Percentiles rank a stretch among this genome's conserved stretches.
These are phyloP conservation scores for Mystacides longicornis DNA, from an alignment of 2,888 invertebrate species.

Conservation along the genomic window DNA sequence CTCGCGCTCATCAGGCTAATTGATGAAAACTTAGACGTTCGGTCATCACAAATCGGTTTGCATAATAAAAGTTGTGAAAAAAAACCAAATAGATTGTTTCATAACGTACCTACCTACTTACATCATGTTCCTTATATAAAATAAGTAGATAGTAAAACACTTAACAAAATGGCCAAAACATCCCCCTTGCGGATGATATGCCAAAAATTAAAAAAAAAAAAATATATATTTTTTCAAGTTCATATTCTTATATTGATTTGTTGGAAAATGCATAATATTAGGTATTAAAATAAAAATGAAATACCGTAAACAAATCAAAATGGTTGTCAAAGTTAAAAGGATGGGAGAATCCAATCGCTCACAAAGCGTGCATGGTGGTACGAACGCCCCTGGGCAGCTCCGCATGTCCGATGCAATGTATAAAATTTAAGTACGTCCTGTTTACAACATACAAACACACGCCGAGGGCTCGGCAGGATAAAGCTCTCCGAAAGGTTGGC, in stretches of 20 bases:
- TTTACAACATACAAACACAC: background rate
- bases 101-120: too few species aligned
- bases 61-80: too few species aligned
- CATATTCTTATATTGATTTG: too few species aligned
- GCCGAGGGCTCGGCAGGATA: background rate
- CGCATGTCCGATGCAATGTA: slow-evolving; percentile 2
- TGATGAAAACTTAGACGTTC: too few species aligned
- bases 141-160: too few species aligned
- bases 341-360: slow-evolving; percentile 12
- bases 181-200: too few species aligned
- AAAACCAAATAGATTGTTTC: too few species aligned
- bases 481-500: background rate
- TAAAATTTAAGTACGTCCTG: slow-evolving; percentile 1
- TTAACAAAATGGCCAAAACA: too few species aligned
- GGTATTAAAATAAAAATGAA: background rate
- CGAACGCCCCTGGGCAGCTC: background rate
- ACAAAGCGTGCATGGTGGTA: slow-evolving; percentile 6
- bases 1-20: too few species aligned
- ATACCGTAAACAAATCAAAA: background rate
- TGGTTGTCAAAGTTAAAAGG: background rate
- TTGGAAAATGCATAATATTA: too few species aligned
- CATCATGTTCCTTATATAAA: too few species aligned
- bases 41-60: too few species aligned
- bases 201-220: background rate
- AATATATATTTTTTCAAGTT: background rate